Conservation (phyloP, 1,140 invertebrate species). For the Euura lappo region DNA sequence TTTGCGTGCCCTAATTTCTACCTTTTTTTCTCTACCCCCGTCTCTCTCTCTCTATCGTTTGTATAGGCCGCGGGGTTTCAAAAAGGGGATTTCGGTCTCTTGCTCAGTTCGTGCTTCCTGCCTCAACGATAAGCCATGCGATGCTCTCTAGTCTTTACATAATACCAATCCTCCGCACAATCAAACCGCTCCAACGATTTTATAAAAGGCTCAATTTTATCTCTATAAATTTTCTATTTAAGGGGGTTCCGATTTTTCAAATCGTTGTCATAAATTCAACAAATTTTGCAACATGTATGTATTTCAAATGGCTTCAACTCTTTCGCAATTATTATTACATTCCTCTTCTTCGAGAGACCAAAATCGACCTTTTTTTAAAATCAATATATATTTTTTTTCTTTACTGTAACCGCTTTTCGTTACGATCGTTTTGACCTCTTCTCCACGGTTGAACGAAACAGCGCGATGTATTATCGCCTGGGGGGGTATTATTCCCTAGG, state of each 20-base stretch:
- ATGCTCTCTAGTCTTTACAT: not conserved
- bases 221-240: too few relatives aligned
- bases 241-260: too few relatives aligned
- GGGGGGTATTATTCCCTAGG: not conserved
- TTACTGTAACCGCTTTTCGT: not conserved
- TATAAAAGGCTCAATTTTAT: not conserved
- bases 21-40: conserved; percentile 8
- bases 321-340: not conserved
- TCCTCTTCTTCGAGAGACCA: not conserved
- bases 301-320: too few relatives aligned
- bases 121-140: not conserved
- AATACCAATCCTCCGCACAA: not conserved
- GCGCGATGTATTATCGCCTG: not conserved
- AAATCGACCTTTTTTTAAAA: too few relatives aligned
- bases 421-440: not conserved
- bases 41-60: not conserved
- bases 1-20: conserved; percentile 49
- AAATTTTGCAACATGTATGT: too few relatives aligned
- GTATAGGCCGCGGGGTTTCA: conserved; percentile 18
- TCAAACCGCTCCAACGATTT: not conserved
- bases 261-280: too few relatives aligned
- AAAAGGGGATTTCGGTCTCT: conserved; percentile 44
- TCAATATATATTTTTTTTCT: not conserved
- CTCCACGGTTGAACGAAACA: not conserved
- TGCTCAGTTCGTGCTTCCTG: conserved; percentile 18